Percentiles rank a stretch among this genome's conserved stretches.
These are phyloP conservation scores for Helicorthomorpha holstii DNA, from an alignment of 1,140 invertebrate genomes.

Conservation along the genomic window DNA sequence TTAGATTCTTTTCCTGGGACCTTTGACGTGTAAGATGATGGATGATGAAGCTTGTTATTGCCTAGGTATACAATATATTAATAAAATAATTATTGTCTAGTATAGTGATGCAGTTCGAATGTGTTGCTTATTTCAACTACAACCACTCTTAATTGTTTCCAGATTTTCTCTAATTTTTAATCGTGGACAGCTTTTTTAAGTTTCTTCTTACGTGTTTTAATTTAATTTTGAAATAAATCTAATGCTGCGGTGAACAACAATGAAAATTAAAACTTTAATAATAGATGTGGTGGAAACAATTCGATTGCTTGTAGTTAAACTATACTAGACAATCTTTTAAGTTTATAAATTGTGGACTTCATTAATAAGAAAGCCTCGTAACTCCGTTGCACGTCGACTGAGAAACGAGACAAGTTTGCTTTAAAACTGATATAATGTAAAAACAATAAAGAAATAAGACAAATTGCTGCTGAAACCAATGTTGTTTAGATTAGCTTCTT, in stretches of 20 bases:
- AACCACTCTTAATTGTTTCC: neutral
- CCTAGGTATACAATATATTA: neutral
- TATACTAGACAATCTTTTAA: no score
- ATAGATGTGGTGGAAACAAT: no score
- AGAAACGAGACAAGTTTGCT: no score
- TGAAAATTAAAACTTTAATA: no score
- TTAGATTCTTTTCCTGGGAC: conserved; percentile 57
- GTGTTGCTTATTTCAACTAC: neutral
- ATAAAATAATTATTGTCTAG: neutral
- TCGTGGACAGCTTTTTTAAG: neutral
- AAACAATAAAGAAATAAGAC: neutral
- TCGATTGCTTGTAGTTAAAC: no score
- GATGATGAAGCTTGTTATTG: neutral
- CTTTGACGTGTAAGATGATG: conserved; percentile 40
- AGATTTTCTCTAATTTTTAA: conserved; percentile 30
- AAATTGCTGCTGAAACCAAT: neutral
- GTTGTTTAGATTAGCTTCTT: neutral
- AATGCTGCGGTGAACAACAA: no score
- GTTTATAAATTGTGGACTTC: no score
- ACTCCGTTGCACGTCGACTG: no score
- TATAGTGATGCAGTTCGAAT: neutral
- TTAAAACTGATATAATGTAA: neutral
- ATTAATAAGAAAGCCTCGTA: no score
- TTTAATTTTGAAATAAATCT: no score
- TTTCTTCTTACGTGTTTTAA: no score